Base-by-base conservation (phyloP, 2,113 vertebrate genomes). In the Rhizomys pruinosus region DNA sequence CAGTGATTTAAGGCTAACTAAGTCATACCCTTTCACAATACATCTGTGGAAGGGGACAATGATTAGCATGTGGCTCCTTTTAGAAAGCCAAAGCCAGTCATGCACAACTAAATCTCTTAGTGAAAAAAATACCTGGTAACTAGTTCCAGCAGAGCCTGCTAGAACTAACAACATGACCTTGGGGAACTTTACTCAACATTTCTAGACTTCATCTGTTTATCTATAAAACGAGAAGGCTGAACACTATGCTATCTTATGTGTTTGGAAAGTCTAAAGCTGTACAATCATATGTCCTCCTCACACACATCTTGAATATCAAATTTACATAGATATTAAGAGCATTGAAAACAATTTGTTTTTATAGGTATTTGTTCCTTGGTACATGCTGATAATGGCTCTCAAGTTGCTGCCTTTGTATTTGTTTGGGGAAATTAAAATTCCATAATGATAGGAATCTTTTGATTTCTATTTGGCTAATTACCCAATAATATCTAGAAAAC, bases 401-500 rank as follows among this genome's bases (percentile, higher is more conserved):
- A 74, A 90, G 85, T 92, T 90, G 88, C 72, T 76, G 71, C 44
- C 72, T 93, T 92, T 79, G 20, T 79, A 85, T 94, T 93, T 90
- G 82, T 76, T 96, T 72, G 4, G 69, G 87, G 39, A 95, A 90
- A 96, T 94, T 88, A 89, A 96, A 95, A 94, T 95, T 95, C 39
- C 88, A 92, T 95, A 44, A 90, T 84, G 92, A 90, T 79, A 39
- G 52, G 63, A 63, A 87, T 72, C 29, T 92, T 89, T 92, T 74
- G 63, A 87, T 85, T 96, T 90, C 87, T 90, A 47, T 72, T 89
- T 89, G 91, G 84, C 47, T 92, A 96, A 95, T 94, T 93, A 82
- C n/a, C 44, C 84, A 94, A 71, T 80, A 96, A 92, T 89, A 74
- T 80, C 92, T 87, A 92, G 69, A 73, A 77, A 87, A 90, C 64